Base-by-base conservation (phyloP, 2,888 invertebrate species). In the Magallana nippona region DNA sequence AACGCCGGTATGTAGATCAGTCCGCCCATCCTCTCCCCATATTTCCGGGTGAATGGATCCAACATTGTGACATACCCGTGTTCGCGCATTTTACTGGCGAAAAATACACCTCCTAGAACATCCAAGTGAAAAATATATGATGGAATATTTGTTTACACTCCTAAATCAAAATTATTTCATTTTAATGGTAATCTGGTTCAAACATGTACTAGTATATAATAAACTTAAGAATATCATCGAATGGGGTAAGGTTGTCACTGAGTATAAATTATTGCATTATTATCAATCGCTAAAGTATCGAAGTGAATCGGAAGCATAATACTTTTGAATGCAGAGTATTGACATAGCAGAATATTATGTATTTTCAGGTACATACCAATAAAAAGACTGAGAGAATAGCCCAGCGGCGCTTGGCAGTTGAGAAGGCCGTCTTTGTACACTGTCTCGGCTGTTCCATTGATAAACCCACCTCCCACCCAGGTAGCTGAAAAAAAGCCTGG, bases 401-500 rank as follows among this genome's bases (percentile, higher is more conserved):
- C 99, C 94, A 99, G 97, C n/a, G 99, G 99, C 82, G 99, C 99
- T 95, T 99, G 98, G 95, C 99, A 99, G 98, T 98, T 98, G 78
- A 98, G 96, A 92, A 99, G 95, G 1, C 94, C 94, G 86, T 96
- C 96, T 63, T 97, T 97, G 95, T 98, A 99, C 92, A 99, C 97
- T 78, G 97, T 97, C 95, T 99, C 99, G 55, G 99, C 98, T 19
- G 99, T 99, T 87, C 99, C 99, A 94, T 99, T 99, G 94, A 99
- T 99, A 95, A 99, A 99, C 81, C 99, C 99, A 77, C 99, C 99
- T 87, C 99, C 99, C 82, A 99, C 99, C 99, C 99, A 99, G 19
- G 99, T 99, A 78, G 99, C 91, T 91, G 88, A 11, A n/a, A 62
- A 17, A 13, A 77, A 44, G 44, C 44, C 44, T 44, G 8, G 44